These are phyloP conservation scores for Brachionichthys hirsutus DNA, from an alignment of 2,113 vertebrate species.

Conservation along the genomic window DNA sequence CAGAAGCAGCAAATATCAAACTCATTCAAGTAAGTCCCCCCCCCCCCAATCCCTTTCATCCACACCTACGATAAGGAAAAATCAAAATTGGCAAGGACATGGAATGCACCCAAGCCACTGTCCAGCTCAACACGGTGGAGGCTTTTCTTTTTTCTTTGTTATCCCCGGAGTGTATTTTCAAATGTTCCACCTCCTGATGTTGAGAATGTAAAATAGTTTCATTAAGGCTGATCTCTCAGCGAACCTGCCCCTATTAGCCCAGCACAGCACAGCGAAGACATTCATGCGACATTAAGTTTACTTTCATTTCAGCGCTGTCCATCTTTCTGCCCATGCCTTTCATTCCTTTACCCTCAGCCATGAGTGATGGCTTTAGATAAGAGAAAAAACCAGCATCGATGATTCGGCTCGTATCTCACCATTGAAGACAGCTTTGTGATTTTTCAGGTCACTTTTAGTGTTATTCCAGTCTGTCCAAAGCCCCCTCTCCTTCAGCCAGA, in stretches of 20 bases:
- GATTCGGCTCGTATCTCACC: conserved; percentile 45
- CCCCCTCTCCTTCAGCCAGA: conserved; percentile 71
- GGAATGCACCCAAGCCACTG: too few relatives aligned
- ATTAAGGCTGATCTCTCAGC: conserved; percentile 11
- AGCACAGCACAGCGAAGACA: neutral
- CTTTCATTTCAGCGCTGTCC: neutral
- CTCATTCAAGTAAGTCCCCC: too few relatives aligned
- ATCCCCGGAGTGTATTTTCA: too few relatives aligned
- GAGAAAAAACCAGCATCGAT: neutral
- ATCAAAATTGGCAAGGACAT: too few relatives aligned
- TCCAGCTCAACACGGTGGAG: too few relatives aligned
- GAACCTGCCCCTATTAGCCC: neutral
- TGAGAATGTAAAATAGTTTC: conserved; percentile 5
- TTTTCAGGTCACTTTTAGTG: conserved; percentile 24
- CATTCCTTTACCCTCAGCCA: neutral
- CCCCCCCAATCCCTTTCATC: too few relatives aligned
- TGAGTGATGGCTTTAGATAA: neutral
- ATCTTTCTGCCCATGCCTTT: neutral
- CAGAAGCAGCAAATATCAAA: too few relatives aligned
- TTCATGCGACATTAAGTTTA: neutral
- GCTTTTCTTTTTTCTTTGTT: too few relatives aligned
- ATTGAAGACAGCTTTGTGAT: conserved; percentile 30
- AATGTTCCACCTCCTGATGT: conserved; percentile 3
- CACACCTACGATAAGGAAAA: too few relatives aligned
- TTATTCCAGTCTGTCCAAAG: conserved; percentile 68